phyloP scores from a whole-genome alignment of 1,140 invertebrate genomes.

The Globodera rostochiensis region DNA sequence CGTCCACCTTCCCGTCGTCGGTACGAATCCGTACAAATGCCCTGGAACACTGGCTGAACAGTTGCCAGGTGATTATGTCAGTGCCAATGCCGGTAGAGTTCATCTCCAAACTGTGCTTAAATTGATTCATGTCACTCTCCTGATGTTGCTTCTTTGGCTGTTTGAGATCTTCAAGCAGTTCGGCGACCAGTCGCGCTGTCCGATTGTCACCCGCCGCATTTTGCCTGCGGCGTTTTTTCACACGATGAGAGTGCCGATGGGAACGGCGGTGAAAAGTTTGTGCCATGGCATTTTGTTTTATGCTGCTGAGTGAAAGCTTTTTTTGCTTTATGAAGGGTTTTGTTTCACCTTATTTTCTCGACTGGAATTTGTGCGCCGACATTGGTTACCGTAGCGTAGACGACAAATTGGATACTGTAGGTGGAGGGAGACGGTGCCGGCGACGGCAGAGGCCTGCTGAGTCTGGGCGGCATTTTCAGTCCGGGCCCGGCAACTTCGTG shows the following conservation, averaged over 20 bases:
- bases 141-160: neutral
- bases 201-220: neutral
- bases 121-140: neutral
- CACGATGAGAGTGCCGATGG: neutral
- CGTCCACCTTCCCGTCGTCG: neutral
- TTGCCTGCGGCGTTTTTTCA: neutral
- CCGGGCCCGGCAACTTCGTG: neutral
- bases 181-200: neutral
- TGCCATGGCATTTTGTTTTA: neutral
- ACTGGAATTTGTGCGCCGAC: neutral
- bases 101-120: neutral
- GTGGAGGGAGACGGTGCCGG: neutral
- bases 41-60: neutral
- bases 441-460: neutral
- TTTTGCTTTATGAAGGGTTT: too few species aligned
- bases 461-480: neutral
- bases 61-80: neutral
- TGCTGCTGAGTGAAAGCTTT: too few species aligned
- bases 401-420: neutral
- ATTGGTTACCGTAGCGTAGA: neutral
- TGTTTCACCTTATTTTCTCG: neutral
- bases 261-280: neutral
- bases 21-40: neutral
- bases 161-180: neutral
- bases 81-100: neutral